Conservation (phyloP, 1,140 invertebrate genomes). For the Heliconius nattereri region DNA sequence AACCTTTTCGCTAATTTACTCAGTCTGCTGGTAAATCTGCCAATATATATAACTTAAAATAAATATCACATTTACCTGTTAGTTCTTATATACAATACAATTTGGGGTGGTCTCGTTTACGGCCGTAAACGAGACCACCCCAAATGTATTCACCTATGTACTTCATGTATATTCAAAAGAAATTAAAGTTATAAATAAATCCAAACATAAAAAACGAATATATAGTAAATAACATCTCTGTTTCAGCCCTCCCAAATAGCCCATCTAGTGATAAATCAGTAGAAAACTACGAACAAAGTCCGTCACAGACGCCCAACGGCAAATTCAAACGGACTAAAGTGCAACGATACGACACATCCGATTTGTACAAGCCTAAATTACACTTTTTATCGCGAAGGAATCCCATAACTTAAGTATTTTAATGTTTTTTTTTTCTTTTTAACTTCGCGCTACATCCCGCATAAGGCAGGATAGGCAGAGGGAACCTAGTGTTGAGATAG, state of each 20-base stretch:
- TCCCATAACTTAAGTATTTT: slow-evolving; percentile 43
- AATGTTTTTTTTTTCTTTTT: not conserved
- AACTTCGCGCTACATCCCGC: not conserved
- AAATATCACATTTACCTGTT: too few relatives aligned
- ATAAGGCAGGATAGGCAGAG: not conserved
- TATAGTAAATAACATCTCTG: not conserved
- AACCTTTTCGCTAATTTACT: too few relatives aligned
- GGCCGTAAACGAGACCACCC: too few relatives aligned
- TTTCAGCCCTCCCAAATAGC: slow-evolving; percentile 68
- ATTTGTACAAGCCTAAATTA: slow-evolving; percentile 73
- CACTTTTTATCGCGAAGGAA: slow-evolving; percentile 71
- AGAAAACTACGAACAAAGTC: slow-evolving; percentile 71
- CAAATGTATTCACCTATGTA: too few relatives aligned
- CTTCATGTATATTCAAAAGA: too few relatives aligned
- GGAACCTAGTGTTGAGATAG: not conserved
- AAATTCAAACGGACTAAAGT: slow-evolving; percentile 63
- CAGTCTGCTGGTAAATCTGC: too few relatives aligned
- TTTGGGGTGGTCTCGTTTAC: too few relatives aligned
- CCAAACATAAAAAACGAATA: not conserved
- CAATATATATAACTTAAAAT: too few relatives aligned
- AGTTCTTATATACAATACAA: too few relatives aligned
- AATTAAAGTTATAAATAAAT: too few relatives aligned
- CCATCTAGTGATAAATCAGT: slow-evolving; percentile 77
- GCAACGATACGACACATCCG: slow-evolving; percentile 71
- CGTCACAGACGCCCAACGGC: slow-evolving; percentile 51